phyloP scores from a whole-genome alignment of 2,888 invertebrate species.

The Cerastis leucographa region DNA sequence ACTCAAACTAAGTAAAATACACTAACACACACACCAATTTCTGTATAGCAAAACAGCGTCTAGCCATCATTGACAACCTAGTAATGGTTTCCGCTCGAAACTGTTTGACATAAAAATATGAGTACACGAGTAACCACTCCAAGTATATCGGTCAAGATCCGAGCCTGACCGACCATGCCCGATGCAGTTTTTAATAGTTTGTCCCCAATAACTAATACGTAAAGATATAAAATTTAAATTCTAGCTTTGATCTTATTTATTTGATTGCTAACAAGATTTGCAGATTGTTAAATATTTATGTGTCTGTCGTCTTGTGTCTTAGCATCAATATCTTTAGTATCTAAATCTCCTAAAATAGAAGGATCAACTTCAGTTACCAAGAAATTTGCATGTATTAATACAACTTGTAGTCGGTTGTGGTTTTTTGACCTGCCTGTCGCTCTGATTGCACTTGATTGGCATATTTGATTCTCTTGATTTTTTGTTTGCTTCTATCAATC shows the following conservation, averaged over 20 bases:
- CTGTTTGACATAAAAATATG: constrained; percentile 70
- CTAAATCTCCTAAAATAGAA: constrained; percentile 1
- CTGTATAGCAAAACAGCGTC: constrained; percentile 17
- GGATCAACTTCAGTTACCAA: background rate
- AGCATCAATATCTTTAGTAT: background rate
- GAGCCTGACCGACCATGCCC: constrained; percentile 41
- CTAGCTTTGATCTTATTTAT: constrained; percentile 60
- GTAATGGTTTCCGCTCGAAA: constrained; percentile 65
- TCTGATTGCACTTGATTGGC: constrained; percentile 20
- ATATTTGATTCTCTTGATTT: constrained; percentile 27
- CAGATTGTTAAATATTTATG: constrained; percentile 30
- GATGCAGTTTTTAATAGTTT: constrained; percentile 63
- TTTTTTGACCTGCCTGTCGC: constrained; percentile 7
- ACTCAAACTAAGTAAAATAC: background rate
- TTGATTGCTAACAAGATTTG: constrained; percentile 52
- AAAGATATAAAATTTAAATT: constrained; percentile 42
- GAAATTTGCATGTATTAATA: background rate
- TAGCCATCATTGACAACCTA: constrained; percentile 57
- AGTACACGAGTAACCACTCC: constrained; percentile 72
- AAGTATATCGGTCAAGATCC: constrained; percentile 75
- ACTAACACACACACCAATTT: constrained; percentile 11
- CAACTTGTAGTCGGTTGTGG: background rate
- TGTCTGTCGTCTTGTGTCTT: constrained; percentile 7
- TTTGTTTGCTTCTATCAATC: constrained; percentile 33
- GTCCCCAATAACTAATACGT: constrained; percentile 49